A percentile compares a stretch with the other conserved stretches of the same genome.
Evolutionary conservation across 2,113 vertebrate species (phyloP).

Genomic region (Ammospiza caudacuta): DNA sequence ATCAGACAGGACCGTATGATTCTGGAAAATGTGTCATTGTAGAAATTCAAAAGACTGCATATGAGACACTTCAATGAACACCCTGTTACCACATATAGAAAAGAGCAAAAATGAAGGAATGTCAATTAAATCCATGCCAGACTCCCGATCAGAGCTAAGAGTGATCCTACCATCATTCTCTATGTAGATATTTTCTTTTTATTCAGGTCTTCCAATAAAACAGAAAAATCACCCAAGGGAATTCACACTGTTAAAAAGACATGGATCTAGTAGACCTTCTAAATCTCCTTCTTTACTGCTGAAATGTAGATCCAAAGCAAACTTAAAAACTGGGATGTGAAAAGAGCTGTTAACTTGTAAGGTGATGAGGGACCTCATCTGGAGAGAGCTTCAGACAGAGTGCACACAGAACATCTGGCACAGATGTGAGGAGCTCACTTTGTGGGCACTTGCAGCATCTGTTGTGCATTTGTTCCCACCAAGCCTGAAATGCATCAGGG

Average conservation of each 20-base stretch:
- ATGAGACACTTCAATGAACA: neutral
- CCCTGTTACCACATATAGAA: rapidly evolving
- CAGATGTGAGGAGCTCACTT: neutral
- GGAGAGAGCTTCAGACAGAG: neutral
- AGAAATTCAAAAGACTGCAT: neutral
- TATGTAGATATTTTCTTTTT: neutral
- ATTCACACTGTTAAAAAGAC: neutral
- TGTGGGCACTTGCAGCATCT: neutral
- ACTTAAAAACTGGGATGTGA: neutral
- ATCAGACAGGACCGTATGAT: neutral
- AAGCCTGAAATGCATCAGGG: neutral
- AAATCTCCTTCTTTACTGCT: neutral
- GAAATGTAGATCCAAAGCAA: neutral
- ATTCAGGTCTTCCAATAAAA: neutral
- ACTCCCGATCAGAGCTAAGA: neutral
- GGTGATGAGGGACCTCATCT: neutral
- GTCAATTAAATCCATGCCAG: neutral
- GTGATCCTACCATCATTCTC: neutral
- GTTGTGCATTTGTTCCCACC: neutral
- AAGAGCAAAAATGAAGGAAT: neutral
- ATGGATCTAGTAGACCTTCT: neutral
- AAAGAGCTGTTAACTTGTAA: neutral
- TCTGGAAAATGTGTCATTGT: neutral
- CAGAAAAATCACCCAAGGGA: neutral
- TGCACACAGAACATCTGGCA: neutral